Evolutionary conservation across 2,113 vertebrate genomes (phyloP).

Genomic region (Meriones unguiculatus): DNA sequence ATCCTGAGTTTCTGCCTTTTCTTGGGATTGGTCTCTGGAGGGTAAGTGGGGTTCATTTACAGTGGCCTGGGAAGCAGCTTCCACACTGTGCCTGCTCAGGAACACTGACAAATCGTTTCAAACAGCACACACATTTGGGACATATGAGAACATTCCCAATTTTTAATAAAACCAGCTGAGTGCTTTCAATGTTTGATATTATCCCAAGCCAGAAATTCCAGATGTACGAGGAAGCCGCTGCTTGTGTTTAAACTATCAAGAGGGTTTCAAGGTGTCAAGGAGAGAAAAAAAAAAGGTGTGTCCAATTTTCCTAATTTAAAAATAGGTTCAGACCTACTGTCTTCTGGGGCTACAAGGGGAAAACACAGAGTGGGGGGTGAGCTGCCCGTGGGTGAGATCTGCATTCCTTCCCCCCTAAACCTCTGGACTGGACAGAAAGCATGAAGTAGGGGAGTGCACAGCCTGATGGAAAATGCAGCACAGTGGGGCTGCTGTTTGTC

Average conservation of each 20-base stretch:
- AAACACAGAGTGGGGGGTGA: background rate
- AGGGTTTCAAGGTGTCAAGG: constrained; percentile 43
- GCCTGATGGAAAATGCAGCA: background rate
- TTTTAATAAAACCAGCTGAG: constrained; percentile 50
- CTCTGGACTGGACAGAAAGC: background rate
- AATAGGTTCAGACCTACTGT: background rate
- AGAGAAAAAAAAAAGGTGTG: constrained; percentile 15
- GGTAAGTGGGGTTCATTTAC: background rate
- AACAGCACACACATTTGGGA: background rate
- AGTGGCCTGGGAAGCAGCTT: background rate
- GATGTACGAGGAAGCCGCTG: constrained; percentile 52
- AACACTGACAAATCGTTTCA: constrained; percentile 47
- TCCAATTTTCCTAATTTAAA: constrained; percentile 1
- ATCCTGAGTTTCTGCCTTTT: background rate
- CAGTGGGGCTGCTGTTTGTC: background rate
- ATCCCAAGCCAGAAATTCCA: constrained; percentile 63
- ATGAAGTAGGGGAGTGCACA: background rate
- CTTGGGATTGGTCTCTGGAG: constrained; percentile 35
- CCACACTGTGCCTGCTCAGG: background rate
- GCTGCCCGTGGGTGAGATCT: background rate
- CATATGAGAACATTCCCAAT: constrained; percentile 1
- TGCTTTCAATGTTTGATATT: constrained; percentile 52
- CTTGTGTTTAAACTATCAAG: constrained; percentile 59
- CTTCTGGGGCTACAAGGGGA: background rate
- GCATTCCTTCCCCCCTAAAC: background rate